Percentiles rank a stretch among this genome's conserved stretches.
Conservation (phyloP, 2,888 invertebrate genomes). For the Fragum sueziense region DNA sequence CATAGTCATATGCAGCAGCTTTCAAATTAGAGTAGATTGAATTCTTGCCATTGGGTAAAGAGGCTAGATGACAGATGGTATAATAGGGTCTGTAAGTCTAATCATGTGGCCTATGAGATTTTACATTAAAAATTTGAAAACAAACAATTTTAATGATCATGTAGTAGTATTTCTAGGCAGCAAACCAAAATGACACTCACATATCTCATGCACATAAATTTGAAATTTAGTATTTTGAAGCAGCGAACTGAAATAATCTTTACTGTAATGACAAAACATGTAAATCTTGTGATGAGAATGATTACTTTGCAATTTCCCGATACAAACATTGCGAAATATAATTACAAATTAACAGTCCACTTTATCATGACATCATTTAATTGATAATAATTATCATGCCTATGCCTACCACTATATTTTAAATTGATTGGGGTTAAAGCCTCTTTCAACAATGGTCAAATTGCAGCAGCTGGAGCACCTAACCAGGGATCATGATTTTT, state of each 20-base stretch:
- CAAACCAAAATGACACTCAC: background rate
- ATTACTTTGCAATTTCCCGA: background rate
- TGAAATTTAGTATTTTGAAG: background rate
- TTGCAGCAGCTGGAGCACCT: background rate
- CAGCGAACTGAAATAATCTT: background rate
- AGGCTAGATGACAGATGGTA: background rate
- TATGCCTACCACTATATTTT: background rate
- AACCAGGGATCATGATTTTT: background rate
- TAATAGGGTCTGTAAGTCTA: background rate
- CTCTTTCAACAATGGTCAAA: background rate
- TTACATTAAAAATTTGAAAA: background rate
- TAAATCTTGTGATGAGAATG: background rate
- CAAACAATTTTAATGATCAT: background rate
- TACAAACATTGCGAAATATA: background rate
- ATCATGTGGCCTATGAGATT: background rate
- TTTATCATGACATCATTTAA: too few species aligned
- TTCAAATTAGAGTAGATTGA: background rate
- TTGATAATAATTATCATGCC: too few species aligned
- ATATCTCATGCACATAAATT: background rate
- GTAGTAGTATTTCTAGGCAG: background rate
- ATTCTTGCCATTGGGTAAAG: background rate
- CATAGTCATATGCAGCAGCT: background rate
- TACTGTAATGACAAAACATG: background rate
- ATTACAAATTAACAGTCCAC: too few species aligned
- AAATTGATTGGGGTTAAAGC: background rate